Percentiles rank a stretch among this genome's conserved stretches.
Conservation (phyloP, 2,113 vertebrate genomes). For the Isurus oxyrinchus region DNA sequence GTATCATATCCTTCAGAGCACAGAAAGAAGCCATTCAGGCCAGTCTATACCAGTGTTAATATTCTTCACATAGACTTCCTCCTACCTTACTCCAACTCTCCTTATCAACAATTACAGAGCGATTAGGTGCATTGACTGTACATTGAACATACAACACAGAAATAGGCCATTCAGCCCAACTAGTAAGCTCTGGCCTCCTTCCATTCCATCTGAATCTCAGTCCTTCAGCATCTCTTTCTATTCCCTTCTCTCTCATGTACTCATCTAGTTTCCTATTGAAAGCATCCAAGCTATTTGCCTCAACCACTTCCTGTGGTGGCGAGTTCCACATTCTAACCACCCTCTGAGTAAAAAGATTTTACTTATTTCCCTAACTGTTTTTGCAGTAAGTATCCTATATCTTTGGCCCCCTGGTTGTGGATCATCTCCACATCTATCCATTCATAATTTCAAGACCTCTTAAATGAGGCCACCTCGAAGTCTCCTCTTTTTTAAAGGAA, state of each 20-base stretch:
- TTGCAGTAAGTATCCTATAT: neutral
- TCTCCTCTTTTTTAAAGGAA: neutral
- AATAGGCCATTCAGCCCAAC: neutral
- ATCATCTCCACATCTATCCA: neutral
- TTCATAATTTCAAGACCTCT: neutral
- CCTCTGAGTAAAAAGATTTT: neutral
- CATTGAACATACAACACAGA: neutral
- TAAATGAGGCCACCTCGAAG: neutral
- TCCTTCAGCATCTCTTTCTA: neutral
- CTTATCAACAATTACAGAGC: neutral
- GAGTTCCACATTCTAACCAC: neutral
- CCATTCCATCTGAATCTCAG: neutral
- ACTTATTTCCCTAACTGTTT: neutral
- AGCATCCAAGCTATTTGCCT: neutral
- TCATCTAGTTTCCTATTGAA: neutral
- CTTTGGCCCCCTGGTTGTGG: neutral
- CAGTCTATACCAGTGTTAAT: no score
- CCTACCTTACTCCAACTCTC: neutral
- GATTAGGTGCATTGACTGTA: neutral
- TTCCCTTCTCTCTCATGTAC: neutral
- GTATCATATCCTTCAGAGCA: neutral
- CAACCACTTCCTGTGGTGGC: neutral
- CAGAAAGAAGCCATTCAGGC: neutral
- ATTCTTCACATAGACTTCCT: neutral
- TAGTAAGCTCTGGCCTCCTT: neutral